Evolutionary conservation across 2,113 vertebrate species (phyloP).

Genomic region (Muntiacus reevesi): DNA sequence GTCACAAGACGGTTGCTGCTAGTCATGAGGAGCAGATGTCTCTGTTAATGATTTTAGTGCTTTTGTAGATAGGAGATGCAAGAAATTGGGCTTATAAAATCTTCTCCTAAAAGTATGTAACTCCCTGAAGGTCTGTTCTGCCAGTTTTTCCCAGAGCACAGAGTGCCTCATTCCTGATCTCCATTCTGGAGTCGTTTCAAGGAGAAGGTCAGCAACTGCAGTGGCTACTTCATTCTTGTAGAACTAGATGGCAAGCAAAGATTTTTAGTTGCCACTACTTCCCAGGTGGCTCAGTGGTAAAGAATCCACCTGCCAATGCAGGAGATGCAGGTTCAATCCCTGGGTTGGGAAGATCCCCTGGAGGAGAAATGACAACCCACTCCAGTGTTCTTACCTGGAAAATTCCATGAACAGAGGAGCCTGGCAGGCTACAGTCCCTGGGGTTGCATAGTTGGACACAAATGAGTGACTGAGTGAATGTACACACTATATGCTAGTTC

Average conservation of each 20-base stretch:
- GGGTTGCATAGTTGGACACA: background rate
- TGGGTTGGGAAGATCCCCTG: background rate
- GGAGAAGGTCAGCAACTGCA: background rate
- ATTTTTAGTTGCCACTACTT: background rate
- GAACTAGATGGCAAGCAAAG: background rate
- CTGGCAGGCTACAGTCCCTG: background rate
- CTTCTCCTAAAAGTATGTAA: background rate
- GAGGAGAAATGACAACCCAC: background rate
- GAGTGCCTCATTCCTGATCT: background rate
- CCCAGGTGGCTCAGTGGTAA: background rate
- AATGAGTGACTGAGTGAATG: background rate
- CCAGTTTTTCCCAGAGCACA: background rate
- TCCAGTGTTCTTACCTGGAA: background rate
- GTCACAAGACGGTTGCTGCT: background rate
- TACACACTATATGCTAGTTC: background rate
- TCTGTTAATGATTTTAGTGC: background rate
- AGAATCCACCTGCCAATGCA: background rate
- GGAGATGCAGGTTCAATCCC: background rate
- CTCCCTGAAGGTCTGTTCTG: background rate
- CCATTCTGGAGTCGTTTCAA: background rate
- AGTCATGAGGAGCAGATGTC: background rate
- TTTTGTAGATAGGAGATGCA: background rate
- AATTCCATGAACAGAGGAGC: background rate
- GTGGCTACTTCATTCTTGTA: background rate
- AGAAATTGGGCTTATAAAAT: background rate